phyloP scores from a whole-genome alignment of 1,140 invertebrate species.

The Teleopsis dalmanni region DNA sequence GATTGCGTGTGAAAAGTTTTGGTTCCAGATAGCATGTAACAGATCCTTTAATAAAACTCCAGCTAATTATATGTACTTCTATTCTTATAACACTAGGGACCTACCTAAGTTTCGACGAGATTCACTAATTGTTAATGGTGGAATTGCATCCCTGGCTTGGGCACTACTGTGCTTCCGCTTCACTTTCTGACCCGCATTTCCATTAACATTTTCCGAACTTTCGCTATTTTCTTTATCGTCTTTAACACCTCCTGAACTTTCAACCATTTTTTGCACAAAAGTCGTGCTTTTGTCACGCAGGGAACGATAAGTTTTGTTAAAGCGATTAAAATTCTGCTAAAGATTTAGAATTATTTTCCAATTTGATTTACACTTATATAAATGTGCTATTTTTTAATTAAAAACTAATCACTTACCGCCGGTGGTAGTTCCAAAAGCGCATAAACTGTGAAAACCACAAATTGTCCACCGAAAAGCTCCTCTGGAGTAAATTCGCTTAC shows the following conservation, averaged over 20 bases:
- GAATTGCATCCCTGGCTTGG: slow-evolving; percentile 28
- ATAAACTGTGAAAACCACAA: slow-evolving; percentile 66
- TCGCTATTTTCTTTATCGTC: no score
- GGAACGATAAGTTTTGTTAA: slow-evolving; percentile 40
- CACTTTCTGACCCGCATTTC: slow-evolving; percentile 6
- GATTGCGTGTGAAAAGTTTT: slow-evolving; percentile 58
- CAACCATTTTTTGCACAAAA: slow-evolving; percentile 29
- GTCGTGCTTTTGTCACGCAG: slow-evolving; percentile 31
- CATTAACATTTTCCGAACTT: slow-evolving; percentile 13
- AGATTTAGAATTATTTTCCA: no score
- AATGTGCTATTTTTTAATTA: not conserved
- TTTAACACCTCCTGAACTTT: no score
- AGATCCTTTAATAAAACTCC: slow-evolving; percentile 45
- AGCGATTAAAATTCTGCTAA: slow-evolving; percentile 35
- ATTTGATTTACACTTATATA: no score
- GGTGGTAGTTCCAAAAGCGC: slow-evolving; percentile 56
- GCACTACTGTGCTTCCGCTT: slow-evolving; percentile 24
- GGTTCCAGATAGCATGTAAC: slow-evolving; percentile 64
- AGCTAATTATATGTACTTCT: not conserved
- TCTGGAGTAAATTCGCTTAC: slow-evolving; percentile 30
- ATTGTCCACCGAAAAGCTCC: slow-evolving; percentile 57
- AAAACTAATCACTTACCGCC: slow-evolving; percentile 22
- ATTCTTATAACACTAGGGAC: not conserved
- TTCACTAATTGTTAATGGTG: slow-evolving; percentile 36
- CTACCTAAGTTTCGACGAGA: slow-evolving; percentile 36